Percentiles rank a stretch among this genome's conserved stretches.
phyloP scores from a whole-genome alignment of 2,888 invertebrate species.

The Anthophora plumipes region DNA sequence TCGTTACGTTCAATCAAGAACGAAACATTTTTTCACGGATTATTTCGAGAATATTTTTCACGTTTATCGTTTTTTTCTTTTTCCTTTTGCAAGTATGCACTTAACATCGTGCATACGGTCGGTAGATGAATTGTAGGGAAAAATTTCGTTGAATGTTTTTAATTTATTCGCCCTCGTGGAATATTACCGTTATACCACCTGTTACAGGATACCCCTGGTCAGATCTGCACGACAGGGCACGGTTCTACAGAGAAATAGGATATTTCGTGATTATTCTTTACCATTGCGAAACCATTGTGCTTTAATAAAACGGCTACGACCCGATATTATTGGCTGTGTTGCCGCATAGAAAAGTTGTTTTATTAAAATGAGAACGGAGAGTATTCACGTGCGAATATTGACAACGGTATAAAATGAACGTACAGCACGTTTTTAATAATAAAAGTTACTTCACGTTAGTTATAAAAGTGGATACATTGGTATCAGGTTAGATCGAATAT shows the following conservation, averaged over 20 bases:
- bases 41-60: neutral
- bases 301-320: conserved; percentile 16
- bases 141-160: conserved; percentile 5
- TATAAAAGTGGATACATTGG: neutral
- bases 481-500: too few species aligned
- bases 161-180: neutral
- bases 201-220: conserved; percentile 1
- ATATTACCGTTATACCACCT: conserved; percentile 2
- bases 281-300: conserved; percentile 13
- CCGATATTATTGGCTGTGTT: conserved; percentile 29
- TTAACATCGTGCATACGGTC: neutral
- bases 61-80: neutral
- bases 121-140: too few species aligned
- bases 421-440: neutral
- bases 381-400: conserved; percentile 31
- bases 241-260: neutral
- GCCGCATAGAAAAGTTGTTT: conserved; percentile 29
- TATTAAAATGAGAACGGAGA: conserved; percentile 23
- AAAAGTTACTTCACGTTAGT: neutral
- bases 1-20: neutral
- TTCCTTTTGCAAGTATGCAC: too few species aligned
- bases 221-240: conserved; percentile 8
- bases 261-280: conserved; percentile 26
- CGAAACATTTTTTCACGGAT: neutral
- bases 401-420: conserved; percentile 15